Conservation (phyloP, 1,140 invertebrate genomes). For the Lepidostoma basale region DNA sequence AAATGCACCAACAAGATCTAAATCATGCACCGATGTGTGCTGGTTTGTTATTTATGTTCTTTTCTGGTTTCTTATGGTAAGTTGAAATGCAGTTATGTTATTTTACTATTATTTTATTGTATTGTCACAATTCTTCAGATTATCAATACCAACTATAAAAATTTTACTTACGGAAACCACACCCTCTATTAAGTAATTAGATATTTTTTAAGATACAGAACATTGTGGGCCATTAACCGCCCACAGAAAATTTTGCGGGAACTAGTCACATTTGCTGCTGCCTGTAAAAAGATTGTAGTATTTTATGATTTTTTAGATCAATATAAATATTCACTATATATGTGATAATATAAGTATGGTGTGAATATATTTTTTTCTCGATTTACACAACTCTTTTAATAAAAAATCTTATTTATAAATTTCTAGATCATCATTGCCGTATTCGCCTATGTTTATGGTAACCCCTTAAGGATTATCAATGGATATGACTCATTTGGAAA, state of each 20-base stretch:
- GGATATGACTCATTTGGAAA: slow-evolving; percentile 97
- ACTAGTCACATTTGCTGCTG: too few species aligned
- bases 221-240: background rate
- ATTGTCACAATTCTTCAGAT: background rate
- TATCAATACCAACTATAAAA: background rate
- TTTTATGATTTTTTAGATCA: too few species aligned
- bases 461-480: slow-evolving; percentile 85
- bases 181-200: background rate
- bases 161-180: background rate
- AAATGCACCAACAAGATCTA: slow-evolving; percentile 39
- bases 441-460: slow-evolving; percentile 89
- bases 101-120: background rate
- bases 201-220: background rate
- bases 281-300: too few species aligned
- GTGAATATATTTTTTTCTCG: too few species aligned
- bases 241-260: too few species aligned
- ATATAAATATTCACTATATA: too few species aligned
- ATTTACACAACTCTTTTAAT: too few species aligned
- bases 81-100: too few species aligned
- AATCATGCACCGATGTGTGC: slow-evolving; percentile 84
- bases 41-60: slow-evolving; percentile 82
- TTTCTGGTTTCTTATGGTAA: slow-evolving; percentile 90
- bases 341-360: too few species aligned
- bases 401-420: too few species aligned
- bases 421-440: slow-evolving; percentile 81